Evolutionary conservation across 2,888 invertebrate species (phyloP), one percentile per base, ranked within the genome.

Genomic region (Ichneumoninae sp.): DNA sequence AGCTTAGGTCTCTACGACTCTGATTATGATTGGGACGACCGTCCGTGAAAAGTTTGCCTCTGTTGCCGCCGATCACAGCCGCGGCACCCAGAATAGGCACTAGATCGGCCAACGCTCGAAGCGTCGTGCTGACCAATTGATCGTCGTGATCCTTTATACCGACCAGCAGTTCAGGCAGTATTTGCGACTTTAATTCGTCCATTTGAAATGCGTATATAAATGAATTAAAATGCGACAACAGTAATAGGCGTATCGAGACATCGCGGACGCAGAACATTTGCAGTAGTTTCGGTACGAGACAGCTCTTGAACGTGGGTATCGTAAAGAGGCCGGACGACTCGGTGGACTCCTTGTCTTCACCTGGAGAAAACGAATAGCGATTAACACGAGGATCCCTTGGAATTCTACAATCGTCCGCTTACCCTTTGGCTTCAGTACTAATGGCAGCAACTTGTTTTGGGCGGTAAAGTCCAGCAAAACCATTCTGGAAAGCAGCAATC

Each of bases 121-220:
- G 94, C 13, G 98, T 98, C 82, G 96, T 96, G 36, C 97, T 95
- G 0, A 98, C 98, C 84, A 98, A 94, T 77, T 95, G 95, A 92
- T 98, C 98, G 93, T 98, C 97, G 1, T 96, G 96, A 91, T 98
- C 98, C 93, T 97, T 97, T 88, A 98, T 96, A 3, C 98, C 98
- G 50, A 98, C 95, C 54, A 98, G 94, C 74, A 98, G 94, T 96
- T 98, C 98, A n/a, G 98, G 98, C 89, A 98, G 94, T 88, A 98
- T 96, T 68, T 96, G 95, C 33, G 95, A 95, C 70, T 96, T 96
- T n/a, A 98, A 94, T 92, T 97, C 96, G 66, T 97, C 96, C 87
- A 95, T 95, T 82, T 96, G 95, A 91, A 98, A 96, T 26, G 96
- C 95, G 87, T 95, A 95, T 66, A 97, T 96, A 93, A 96, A 98